Base-by-base conservation (phyloP, 2,888 invertebrate genomes). In the Ectropis crepuscularia region DNA sequence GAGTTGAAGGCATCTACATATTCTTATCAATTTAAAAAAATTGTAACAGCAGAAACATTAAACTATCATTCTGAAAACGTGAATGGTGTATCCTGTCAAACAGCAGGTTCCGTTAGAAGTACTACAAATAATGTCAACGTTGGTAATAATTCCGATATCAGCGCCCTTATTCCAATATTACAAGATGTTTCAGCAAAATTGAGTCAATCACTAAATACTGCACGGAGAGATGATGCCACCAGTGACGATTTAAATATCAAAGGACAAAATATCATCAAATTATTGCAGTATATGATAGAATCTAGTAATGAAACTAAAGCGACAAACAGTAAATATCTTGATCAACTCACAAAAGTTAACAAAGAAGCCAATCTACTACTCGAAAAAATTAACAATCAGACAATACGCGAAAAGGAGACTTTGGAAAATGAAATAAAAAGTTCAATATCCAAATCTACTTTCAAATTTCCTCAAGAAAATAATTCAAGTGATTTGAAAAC, bases 11-110 rank as follows among this genome's bases (percentile, higher is more conserved):
- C 42, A 8, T 67, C 63, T 10, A 43, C 61, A 1, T 63, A 61
- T 58, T 61, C 67, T 9, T 47, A 61, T 42, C 53, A 65, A 10
- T 65, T 59, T 50, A 53, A 53, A n/a, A 12, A 48, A 6, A 51
- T 69, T 5, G 37, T 72, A 2, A 67, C 61, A 11, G 53, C 70
- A n/a, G 60, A 58, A 0, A 53, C 11, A 4, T 37, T 64, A 36
- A 57, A 69, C 54, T 68, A 53, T 16, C 66, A 72, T 46, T 64
- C 65, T n/a, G 72, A 72, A 69, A 70, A 72, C 36, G 65, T 72
- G 6, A 62, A 70, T 63, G 72, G 72, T 12, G 67, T 72, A 61
- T 53, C 70, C 47, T 72, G 72, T 42, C 55, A 62, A 36, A 64
- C 66, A 37, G 12, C 10, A 57, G 6, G 48, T 9, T 55, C 58